Evolutionary conservation across 1,140 invertebrate species (phyloP), one percentile per base, ranked within the genome.

Genomic region (Lordiphosa clarofinis): DNA sequence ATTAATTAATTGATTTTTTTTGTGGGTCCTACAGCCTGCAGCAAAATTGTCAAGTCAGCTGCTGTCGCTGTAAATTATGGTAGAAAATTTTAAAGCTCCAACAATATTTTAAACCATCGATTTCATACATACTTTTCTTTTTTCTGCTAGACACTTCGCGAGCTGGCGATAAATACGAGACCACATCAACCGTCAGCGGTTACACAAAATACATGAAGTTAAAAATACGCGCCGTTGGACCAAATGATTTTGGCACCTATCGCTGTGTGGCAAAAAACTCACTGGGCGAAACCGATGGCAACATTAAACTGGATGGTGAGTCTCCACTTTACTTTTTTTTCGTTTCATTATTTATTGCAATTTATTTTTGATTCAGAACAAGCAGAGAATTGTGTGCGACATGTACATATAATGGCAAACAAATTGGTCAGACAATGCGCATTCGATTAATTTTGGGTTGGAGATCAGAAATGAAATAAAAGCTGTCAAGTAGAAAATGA

Each of bases 181-280:
- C 95, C 42, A 91, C 93, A 56, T 92, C 93, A 35, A 92, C 91
- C 66, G 95, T 96, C 90, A 94, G 92, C 82, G 94, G 93, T 53
- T 97, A 97, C 90, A 96, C 94, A 79, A 94, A 95, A 81, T 95
- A 94, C 90, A 96, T 97, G 95, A 94, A 93, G 91, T 91, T 97
- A 68, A 96, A 95, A 89, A 96, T 97, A 82, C 91, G 94, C 44
- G 94, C 93, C 88, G 93, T 96, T 37, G 93, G 92, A 12, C 90
- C 91, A 53, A 92, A 91, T 64, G 96, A 97, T 89, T 97, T 96
- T 88, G 95, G 95, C 40, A 95, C 94, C 6, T 97, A 96, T 90
- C 94, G 94, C 87, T 99, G 97, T 88, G 95, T 98, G 21, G 97
- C 97, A 6, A 97, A 97, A 89, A 99, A 98, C 90, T 96, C 95